Base-by-base conservation (phyloP, 2,888 invertebrate genomes). In the Oxytorus armatus region DNA sequence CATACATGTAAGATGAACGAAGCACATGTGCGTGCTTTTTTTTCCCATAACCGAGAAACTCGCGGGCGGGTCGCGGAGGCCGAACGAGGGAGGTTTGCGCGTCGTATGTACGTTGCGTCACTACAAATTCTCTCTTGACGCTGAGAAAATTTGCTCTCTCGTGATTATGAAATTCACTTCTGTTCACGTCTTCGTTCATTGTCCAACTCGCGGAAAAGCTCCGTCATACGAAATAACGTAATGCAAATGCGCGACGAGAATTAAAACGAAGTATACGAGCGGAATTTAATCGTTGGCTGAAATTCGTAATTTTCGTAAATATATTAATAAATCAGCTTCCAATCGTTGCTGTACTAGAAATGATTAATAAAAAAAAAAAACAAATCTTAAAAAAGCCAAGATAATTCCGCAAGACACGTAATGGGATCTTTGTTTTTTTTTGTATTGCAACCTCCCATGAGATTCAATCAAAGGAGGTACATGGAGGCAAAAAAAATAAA, bases 51-150 rank as follows among this genome's bases (percentile, higher is more conserved):
- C 39, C 57, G 16, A 11, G 25, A 53, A 11, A 61, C 2, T 11
- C 39, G 25, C 39, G 3, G 51, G 23, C 72, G 66, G 61, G 47
- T 72, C 63, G 51, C 53, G 59, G 16, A 23, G 63, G 76, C 47
- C 63, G 47, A n/a, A n/a, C 65, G 44, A 66, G 55, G 59, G 57
- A 63, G 73, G 63, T 4, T 76, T 65, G 21, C 16, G 63, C 65
- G 66, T 49, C 36, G 44, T 70, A 53, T 44, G 59, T 69, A 33
- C 29, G 36, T 79, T 79, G 55, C 79, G 55, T 76, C 65, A 79
- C 61, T 66, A 51, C 10, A 11, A 16, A 21, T 10, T 55, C 42
- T 57, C 16, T 51, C 21, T 42, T 53, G 36, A 18, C 29, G 29
- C 55, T 44, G 61, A 42, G 73, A 65, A 70, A 73, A 63, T 53